Evolutionary conservation across 2,888 invertebrate genomes (phyloP), one percentile per base, ranked within the genome.

Genomic region (Nesidiocoris tenuis): DNA sequence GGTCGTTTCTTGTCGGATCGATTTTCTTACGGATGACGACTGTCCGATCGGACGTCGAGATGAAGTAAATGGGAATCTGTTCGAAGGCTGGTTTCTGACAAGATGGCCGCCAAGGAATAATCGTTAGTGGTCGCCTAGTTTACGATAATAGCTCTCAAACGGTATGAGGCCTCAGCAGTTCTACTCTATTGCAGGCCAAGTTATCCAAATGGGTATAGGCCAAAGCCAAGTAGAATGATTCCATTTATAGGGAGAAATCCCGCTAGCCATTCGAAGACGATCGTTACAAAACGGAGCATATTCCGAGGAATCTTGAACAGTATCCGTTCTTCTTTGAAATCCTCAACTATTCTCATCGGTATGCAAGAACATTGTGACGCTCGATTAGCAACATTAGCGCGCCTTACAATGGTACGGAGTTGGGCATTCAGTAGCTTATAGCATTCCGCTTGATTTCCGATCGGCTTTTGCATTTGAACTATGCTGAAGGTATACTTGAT

Each of bases 231-330:
- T 39, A 12, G 70, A 23, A 70, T 70, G 70, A 70, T 57, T 59
- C 70, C 70, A 70, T 70, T 70, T 70, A 70, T 59, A 70, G 70
- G 70, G 70, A 70, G 70, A 70, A 70, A 70, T 25, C 70, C 67
- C 59, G 57, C 61, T 59, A 57, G 22, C 59, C 17, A 18, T n/a
- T 18, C 18, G 54, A 21, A 23, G 17, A 17, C 1, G 23, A 54
- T 23, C 57, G 18, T 59, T 70, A 70, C 70, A 70, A 70, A 68
- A 70, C 70, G 61, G 70, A 70, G 61, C 70, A 70, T 70, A 70
- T 59, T 70, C 61, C 61, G 9, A 61, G 17, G 24, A 57, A 17
- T 54, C 54, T 17, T 7, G 18, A 19, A 70, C 1, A 21, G 24
- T 25, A 59, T 70, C 70, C 70, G 70, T 57, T 70, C 24, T 70